Evolutionary conservation across 2,888 invertebrate species (phyloP).

Genomic region (Embidobia sp.): DNA sequence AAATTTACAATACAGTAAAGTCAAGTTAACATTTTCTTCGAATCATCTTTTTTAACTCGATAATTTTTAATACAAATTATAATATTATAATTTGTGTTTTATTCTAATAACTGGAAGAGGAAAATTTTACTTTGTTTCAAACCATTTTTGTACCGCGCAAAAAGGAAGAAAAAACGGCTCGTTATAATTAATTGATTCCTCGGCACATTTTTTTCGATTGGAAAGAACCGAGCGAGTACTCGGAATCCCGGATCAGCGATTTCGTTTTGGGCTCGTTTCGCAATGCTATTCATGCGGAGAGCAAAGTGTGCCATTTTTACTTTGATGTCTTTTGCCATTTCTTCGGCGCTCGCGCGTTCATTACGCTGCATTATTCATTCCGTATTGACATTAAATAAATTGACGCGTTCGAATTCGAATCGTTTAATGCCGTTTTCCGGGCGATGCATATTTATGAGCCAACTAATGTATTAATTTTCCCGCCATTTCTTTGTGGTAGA

Average conservation of each 20-base stretch:
- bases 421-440: conserved; percentile 13
- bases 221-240: conserved; percentile 13
- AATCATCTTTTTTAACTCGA: too few relatives aligned
- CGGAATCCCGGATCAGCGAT: conserved; percentile 21
- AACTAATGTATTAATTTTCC: conserved; percentile 1
- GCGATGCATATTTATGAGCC: conserved; percentile 26
- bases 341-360: conserved; percentile 12
- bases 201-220: too few relatives aligned
- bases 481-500: background rate
- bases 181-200: too few relatives aligned
- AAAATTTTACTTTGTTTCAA: too few relatives aligned
- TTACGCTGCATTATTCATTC: conserved; percentile 18
- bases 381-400: conserved; percentile 25
- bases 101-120: too few relatives aligned
- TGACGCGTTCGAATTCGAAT: conserved; percentile 20
- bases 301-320: conserved; percentile 29
- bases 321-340: conserved; percentile 15
- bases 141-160: too few relatives aligned
- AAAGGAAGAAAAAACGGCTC: too few relatives aligned
- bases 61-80: too few relatives aligned
- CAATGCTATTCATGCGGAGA: conserved; percentile 11
- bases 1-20: too few relatives aligned
- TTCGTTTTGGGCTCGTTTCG: conserved; percentile 22
- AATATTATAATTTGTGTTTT: too few relatives aligned
- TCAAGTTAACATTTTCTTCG: too few relatives aligned